Evolutionary conservation across 1,140 invertebrate species (phyloP).

Genomic region (Bacillus rossius): DNA sequence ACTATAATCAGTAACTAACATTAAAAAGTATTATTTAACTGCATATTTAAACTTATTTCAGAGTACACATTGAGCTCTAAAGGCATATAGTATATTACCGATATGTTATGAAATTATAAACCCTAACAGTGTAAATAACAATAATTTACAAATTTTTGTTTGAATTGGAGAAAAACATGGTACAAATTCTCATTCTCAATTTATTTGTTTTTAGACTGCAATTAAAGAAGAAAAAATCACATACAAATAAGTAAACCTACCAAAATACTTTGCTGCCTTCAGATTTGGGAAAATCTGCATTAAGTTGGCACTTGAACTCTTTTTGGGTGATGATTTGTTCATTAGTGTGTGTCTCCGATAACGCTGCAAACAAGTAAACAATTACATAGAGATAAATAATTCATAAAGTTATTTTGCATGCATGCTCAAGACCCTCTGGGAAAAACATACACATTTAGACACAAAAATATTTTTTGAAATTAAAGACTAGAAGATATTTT

Average conservation of each 20-base stretch:
- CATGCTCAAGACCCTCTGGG: background rate
- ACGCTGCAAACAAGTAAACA: slow-evolving; percentile 43
- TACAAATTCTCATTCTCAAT: background rate
- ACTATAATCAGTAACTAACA: too few species aligned
- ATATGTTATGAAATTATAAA: too few species aligned
- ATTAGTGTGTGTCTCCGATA: slow-evolving; percentile 45
- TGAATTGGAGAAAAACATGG: background rate
- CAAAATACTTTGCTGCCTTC: slow-evolving; percentile 42
- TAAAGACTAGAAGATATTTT: background rate
- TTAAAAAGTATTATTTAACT: too few species aligned
- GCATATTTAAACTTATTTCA: too few species aligned
- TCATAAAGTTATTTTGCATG: background rate
- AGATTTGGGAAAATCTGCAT: slow-evolving; percentile 46
- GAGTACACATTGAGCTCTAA: too few species aligned
- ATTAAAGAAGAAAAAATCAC: background rate
- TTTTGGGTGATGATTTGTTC: slow-evolving; percentile 36
- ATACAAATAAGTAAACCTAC: slow-evolving; percentile 22
- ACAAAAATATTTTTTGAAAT: too few species aligned
- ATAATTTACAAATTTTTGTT: background rate
- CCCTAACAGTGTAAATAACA: background rate
- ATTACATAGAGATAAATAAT: too few species aligned
- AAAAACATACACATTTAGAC: background rate
- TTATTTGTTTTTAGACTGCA: background rate
- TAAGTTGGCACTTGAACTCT: slow-evolving; percentile 40
- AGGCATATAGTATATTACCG: too few species aligned